Base-by-base conservation (phyloP, 2,888 invertebrate species). In the Brenthis hecate region DNA sequence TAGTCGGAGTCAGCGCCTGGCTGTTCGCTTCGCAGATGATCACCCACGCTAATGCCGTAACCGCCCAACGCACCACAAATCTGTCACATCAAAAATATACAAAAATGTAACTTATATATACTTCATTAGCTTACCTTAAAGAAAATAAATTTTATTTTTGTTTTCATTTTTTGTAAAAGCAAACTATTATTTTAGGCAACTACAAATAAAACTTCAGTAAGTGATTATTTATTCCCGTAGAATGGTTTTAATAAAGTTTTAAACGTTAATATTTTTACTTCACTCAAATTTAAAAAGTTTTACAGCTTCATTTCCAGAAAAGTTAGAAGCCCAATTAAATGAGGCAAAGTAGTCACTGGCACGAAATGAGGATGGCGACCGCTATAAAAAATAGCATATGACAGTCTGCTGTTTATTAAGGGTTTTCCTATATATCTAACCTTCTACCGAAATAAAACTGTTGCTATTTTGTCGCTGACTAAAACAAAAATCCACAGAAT, bases 41-140 rank as follows among this genome's bases (percentile, higher is more conserved):
- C 66, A 78, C 78, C 80, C 86, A 88, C 72, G 80, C 84, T 73
- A 79, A 80, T 70, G 78, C 80, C 73, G 82, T 81, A 78, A 84
- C 80, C 86, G 87, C 75, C 88, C 88, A 89, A 75, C 85, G 86
- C 86, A 88, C 84, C 88, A 87, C 81, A 86, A 88, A 89, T 85
- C 89, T 89, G 74, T 51, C 13, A 36, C 3, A 60, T 60, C 0
- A 43, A 43, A 43, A 43, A 43, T 43, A 43, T 43, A 43, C 0
- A 43, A 43, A 36, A 11, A 43, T 11, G 1, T 43, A 43, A 43
- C 36, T 43, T 43, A 43, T 11, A 8, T 11, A 43, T 11, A 28
- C 4, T 28, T 28, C 4, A 28, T 4, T 28, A 28, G 23, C 28
- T 28, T 28, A 5, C 28, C 3, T 4, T 28, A 28, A 28, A 28